Evolutionary conservation across 2,888 invertebrate genomes (phyloP), one percentile per base, ranked within the genome.

Genomic region (Melinopterus prodromus): DNA sequence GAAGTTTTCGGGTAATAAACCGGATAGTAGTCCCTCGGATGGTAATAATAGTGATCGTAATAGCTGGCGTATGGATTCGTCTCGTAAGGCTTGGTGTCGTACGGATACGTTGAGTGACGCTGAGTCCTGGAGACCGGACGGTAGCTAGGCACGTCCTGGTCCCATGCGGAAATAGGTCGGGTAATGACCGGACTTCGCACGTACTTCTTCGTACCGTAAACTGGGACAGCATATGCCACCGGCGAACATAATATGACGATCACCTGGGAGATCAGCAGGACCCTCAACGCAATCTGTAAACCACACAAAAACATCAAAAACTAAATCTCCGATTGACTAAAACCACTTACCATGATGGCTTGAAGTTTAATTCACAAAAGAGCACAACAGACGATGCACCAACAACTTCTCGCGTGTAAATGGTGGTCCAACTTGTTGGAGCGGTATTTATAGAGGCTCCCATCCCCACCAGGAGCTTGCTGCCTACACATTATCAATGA

Each of bases 401-500:
- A 7, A 9, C 53, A 53, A 70, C 69, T 77, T 78, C 75, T 80
- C 81, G 81, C 53, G 12, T 3, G 53, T 53, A 87, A 88, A 88
- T 88, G 87, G 86, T 86, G 84, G 84, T 84, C 85, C 86, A 85
- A 85, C 85, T 83, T 74, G 71, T 72, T 36, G 78, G 78, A 85
- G 87, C 85, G 84, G 84, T 88, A 89, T 89, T 84, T 89, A 89
- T 89, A 89, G 87, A 85, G 84, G 83, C 87, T 90, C 88, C 85
- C 85, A 88, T 90, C 90, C 90, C 82, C 84, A 87, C 88, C 87
- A 90, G 89, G 88, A 89, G 79, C 79, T 80, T 81, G 81, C 84
- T 92, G 92, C 93, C 93, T 91, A 93, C 93, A 92, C 92, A 91
- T 91, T 92, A 92, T 93, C 91, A 93, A 93, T 93, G 93, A 93